Evolutionary conservation across 2,888 invertebrate species (phyloP).

Genomic region (Cynaeus angustus): DNA sequence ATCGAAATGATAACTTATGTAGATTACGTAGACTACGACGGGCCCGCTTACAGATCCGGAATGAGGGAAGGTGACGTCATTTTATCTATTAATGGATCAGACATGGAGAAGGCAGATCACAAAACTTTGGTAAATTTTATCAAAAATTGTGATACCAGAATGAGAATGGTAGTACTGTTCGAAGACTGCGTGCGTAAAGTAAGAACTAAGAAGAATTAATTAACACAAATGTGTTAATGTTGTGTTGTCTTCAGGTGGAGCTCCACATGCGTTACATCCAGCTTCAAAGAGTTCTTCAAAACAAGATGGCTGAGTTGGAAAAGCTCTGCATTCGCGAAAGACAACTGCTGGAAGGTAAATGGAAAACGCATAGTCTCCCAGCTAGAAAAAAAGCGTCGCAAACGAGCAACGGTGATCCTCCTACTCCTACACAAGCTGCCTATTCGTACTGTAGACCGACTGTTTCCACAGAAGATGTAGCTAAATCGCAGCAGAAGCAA

Average conservation of each 20-base stretch:
- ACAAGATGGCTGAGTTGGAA: constrained; percentile 89
- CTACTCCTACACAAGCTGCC: constrained; percentile 73
- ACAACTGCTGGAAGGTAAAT: constrained; percentile 88
- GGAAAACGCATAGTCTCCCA: constrained; percentile 92
- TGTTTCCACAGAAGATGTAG: constrained; percentile 87
- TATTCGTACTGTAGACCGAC: constrained; percentile 83
- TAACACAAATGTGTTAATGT: background rate
- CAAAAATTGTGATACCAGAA: constrained; percentile 89
- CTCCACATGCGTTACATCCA: constrained; percentile 95
- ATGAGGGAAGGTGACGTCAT: constrained; percentile 98
- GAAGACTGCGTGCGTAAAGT: constrained; percentile 97
- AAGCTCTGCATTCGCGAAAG: constrained; percentile 86
- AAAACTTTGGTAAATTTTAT: constrained; percentile 94
- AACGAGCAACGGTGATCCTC: constrained; percentile 70
- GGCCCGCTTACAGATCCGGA: constrained; percentile 93
- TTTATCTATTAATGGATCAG: constrained; percentile 95
- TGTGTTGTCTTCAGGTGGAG: constrained; percentile 78
- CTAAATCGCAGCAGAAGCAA: constrained; percentile 68
- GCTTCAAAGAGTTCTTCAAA: constrained; percentile 87
- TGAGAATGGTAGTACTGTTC: constrained; percentile 97
- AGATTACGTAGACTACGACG: constrained; percentile 94
- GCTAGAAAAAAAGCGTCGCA: constrained; percentile 87
- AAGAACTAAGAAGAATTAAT: constrained; percentile 44
- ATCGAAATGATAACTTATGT: constrained; percentile 98
- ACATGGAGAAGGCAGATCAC: constrained; percentile 96